Evolutionary conservation across 2,888 invertebrate genomes (phyloP), one percentile per base, ranked within the genome.

Genomic region (Apamea epomidion): DNA sequence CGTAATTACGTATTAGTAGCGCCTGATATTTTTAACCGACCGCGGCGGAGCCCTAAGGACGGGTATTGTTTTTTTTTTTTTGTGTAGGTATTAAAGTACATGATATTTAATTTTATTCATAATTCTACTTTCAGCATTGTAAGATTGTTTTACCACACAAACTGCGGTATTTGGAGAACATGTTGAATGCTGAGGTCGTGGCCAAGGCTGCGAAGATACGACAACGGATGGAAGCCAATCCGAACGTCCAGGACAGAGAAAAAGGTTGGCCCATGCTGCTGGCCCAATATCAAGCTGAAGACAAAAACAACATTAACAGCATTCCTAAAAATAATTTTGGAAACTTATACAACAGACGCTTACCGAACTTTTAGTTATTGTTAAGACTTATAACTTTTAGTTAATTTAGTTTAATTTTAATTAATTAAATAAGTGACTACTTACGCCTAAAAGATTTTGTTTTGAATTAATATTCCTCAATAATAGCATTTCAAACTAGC

Each of bases 111-210:
- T 72, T 51, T 51, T 42, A 72, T 45, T 29, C 42, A 37, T 29
- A 10, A 25, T 83, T 81, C 54, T 42, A 69, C n/a, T 81, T 93
- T 76, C 94, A 97, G 97, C 76, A 93, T n/a, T 90, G 93, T 86
- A 97, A 97, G 91, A 97, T 97, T 87, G 92, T 97, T 64, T 91
- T 97, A 70, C 97, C 97, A 0, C 94, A 95, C 88, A 97, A 97
- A 87, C 90, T 97, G 32, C 91, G 97, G 60, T 97, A 97, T 86
- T 90, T 97, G 77, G 96, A 97, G 83, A 97, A 96, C 79, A 96
- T 97, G 97, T 83, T 97, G 71, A 96, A 96, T 80, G 94, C 96
- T 0, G 97, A 97, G 79, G 95, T 96, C 0, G 90, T 96, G 3
- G 96, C 96, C 92, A 97, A 96, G 78, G 96, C 96, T 4, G 94